These are phyloP conservation scores for Papio anubis DNA, from an alignment of 2,113 vertebrate genomes.

Conservation along the genomic window DNA sequence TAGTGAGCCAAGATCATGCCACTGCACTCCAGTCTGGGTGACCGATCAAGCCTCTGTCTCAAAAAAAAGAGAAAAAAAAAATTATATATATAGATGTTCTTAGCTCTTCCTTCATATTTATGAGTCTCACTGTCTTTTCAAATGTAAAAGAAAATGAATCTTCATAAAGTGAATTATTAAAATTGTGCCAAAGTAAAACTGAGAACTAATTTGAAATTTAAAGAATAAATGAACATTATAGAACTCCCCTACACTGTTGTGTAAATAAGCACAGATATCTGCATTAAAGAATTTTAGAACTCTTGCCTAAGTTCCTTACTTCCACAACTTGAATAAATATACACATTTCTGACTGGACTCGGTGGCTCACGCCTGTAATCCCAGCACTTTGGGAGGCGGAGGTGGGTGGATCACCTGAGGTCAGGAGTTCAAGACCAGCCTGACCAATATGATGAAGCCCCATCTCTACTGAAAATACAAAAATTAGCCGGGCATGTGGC, in stretches of 20 bases:
- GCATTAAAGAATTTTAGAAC: neutral
- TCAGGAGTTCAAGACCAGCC: no score
- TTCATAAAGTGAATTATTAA: conserved; percentile 21
- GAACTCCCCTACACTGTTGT: neutral
- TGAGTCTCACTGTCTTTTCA: neutral
- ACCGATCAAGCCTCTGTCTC: no score
- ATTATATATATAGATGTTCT: neutral
- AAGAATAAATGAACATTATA: neutral
- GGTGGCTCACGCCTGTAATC: no score
- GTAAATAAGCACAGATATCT: neutral
- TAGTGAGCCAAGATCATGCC: no score
- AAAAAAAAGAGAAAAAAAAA: no score
- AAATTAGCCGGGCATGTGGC: no score
- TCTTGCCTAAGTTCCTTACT: neutral
- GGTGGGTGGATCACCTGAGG: no score
- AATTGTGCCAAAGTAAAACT: conserved; percentile 8
- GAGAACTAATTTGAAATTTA: conserved; percentile 25
- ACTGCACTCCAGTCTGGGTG: no score
- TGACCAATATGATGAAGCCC: no score
- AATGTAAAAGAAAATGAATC: neutral
- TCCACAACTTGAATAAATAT: neutral
- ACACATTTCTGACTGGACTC: neutral
- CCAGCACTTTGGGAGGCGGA: no score
- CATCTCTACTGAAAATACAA: no score
- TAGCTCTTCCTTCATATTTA: neutral